Base-by-base conservation (phyloP, 2,888 invertebrate species). In the Drosophila melanosoma region DNA sequence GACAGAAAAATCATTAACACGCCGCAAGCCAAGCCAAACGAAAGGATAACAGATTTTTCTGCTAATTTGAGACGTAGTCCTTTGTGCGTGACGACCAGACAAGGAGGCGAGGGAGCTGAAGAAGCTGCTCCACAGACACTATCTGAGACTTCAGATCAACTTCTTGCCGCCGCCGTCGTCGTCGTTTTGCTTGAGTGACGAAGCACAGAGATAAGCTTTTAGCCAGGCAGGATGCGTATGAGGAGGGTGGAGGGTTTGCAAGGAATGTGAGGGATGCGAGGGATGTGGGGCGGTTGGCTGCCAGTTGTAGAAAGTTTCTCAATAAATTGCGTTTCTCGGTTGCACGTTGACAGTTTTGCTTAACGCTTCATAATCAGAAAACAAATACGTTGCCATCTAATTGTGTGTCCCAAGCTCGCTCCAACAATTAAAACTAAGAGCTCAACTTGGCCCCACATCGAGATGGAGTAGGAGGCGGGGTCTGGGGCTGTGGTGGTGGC, bases 281-380 rank as follows among this genome's bases (percentile, higher is more conserved):
- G 20, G 1, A 12, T 26, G 4, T 6, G 53, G 51, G 20, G 57
- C 45, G 42, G 36, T 45, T 66, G 61, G 69, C 63, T 52, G 81
- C 42, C 71, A 68, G 65, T 54, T 64, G 58, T 64, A 45, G 38
- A 91, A 91, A 91, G 79, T 91, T 91, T 91, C 83, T 80, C 91
- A 92, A 91, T 91, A 91, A 91, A 91, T 91, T 92, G 82, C 79
- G 83, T 85, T 81, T 82, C 84, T 81, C 72, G 81, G 76, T 84
- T 75, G 85, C 78, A 88, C 82, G 92, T 92, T 92, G 91, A 91
- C 91, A 92, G 92, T 92, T 91, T 89, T 91, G 85, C 90, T 91
- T 91, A 91, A 92, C 92, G 92, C 92, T 92, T 91, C 92, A 92
- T 91, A 91, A 91, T 92, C 92, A 91, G 91, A 90, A 90, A 91